Evolutionary conservation across 2,888 invertebrate species (phyloP).

Genomic region (Gibbula magus): DNA sequence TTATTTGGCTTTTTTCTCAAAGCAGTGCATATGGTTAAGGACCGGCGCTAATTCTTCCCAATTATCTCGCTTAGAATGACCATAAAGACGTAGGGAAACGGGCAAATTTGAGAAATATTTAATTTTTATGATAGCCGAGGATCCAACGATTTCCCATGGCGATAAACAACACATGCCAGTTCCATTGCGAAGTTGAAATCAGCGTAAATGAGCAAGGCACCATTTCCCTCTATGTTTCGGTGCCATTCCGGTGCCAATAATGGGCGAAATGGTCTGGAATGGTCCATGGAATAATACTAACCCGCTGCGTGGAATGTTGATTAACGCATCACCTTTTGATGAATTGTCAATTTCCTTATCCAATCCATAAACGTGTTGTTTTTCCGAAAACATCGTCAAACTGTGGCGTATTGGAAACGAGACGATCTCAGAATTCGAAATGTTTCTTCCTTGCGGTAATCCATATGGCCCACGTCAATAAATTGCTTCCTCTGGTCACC

Average conservation of each 20-base stretch:
- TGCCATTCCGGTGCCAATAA: slow-evolving; percentile 15
- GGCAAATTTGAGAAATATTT: slow-evolving; percentile 22
- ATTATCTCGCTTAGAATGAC: background rate
- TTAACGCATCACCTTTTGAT: slow-evolving; percentile 17
- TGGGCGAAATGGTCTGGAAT: slow-evolving; percentile 14
- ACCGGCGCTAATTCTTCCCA: slow-evolving; percentile 12
- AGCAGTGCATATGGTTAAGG: slow-evolving; percentile 15
- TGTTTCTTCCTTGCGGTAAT: background rate
- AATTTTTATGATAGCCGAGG: slow-evolving; percentile 17
- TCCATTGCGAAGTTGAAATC: slow-evolving; percentile 1
- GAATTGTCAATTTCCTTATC: slow-evolving; percentile 23
- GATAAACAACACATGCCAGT: slow-evolving; percentile 13
- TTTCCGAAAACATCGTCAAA: slow-evolving; percentile 19
- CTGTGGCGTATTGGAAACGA: background rate
- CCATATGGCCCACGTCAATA: slow-evolving; percentile 1
- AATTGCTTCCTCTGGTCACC: slow-evolving; percentile 7
- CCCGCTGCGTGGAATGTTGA: slow-evolving; percentile 17
- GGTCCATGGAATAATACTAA: slow-evolving; percentile 6
- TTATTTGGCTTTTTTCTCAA: slow-evolving; percentile 20
- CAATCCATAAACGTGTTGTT: slow-evolving; percentile 21
- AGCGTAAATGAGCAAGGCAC: slow-evolving; percentile 4
- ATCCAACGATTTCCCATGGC: slow-evolving; percentile 20
- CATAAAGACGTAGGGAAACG: background rate
- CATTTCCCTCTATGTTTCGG: slow-evolving; percentile 2
- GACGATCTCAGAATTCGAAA: background rate